Conservation (phyloP, 2,113 vertebrate species). For the Sander vitreus region DNA sequence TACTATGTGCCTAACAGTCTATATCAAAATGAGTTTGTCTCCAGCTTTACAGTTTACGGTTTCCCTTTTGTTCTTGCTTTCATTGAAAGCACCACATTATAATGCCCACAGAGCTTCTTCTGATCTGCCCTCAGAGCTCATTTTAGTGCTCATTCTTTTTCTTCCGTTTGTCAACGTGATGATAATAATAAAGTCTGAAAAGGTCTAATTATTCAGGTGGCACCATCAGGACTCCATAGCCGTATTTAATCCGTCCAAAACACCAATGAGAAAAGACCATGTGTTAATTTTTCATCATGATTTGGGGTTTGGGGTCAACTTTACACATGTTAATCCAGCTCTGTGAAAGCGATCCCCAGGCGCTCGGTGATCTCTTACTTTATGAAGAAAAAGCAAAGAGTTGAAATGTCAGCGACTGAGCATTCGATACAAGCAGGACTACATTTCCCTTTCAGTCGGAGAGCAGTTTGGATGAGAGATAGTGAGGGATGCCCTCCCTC, state of each 20-base stretch:
- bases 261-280: background rate
- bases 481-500: constrained; percentile 65
- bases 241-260: background rate
- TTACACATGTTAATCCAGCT: constrained; percentile 15
- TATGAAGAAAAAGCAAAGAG: background rate
- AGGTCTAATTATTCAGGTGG: background rate
- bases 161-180: too few species aligned
- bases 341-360: constrained; percentile 14
- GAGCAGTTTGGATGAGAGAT: constrained; percentile 4
- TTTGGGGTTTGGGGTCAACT: constrained; percentile 11
- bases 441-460: constrained; percentile 22
- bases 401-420: constrained; percentile 34
- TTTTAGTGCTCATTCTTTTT: background rate
- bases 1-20: background rate
- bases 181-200: background rate
- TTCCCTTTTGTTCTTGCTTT: background rate
- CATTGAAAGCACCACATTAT: background rate
- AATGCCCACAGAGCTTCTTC: background rate
- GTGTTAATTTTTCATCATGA: background rate
- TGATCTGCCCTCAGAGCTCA: background rate
- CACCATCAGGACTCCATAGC: constrained; percentile 37
- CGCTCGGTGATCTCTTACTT: background rate
- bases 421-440: background rate
- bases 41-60: background rate
- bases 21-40: background rate